phyloP scores from a whole-genome alignment of 2,888 invertebrate species.

The Leucophora obtusa region DNA sequence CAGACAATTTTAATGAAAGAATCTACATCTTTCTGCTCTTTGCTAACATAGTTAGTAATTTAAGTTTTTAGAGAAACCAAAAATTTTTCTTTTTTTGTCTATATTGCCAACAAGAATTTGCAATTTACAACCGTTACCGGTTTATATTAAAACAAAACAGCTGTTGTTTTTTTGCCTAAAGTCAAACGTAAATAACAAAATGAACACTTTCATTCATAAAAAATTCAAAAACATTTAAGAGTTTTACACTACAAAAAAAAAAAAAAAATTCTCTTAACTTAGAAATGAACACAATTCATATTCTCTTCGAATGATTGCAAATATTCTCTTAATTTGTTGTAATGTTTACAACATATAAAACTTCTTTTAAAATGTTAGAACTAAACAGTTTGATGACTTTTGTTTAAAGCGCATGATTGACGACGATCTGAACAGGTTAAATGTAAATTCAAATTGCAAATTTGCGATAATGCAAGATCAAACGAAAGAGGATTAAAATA shows the following conservation, averaged over 20 bases:
- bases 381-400: constrained; percentile 63
- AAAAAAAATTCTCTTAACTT: neutral
- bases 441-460: neutral
- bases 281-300: constrained; percentile 46
- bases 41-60: no score
- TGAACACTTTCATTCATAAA: constrained; percentile 56
- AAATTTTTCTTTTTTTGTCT: no score
- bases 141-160: constrained; percentile 28
- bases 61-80: no score
- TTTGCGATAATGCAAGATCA: neutral
- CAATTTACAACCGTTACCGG: constrained; percentile 42
- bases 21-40: no score
- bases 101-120: neutral
- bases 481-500: constrained; percentile 4
- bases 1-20: no score
- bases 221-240: constrained; percentile 26
- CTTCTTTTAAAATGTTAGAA: constrained; percentile 59
- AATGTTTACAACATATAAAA: constrained; percentile 57
- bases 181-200: constrained; percentile 8
- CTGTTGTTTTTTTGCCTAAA: neutral
- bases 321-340: constrained; percentile 25
- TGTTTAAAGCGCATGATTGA: constrained; percentile 62
- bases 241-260: neutral
- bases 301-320: neutral
- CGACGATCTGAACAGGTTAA: constrained; percentile 23